Conservation (phyloP, 2,113 vertebrate species). For the Petrocephalus microphthalmus region DNA sequence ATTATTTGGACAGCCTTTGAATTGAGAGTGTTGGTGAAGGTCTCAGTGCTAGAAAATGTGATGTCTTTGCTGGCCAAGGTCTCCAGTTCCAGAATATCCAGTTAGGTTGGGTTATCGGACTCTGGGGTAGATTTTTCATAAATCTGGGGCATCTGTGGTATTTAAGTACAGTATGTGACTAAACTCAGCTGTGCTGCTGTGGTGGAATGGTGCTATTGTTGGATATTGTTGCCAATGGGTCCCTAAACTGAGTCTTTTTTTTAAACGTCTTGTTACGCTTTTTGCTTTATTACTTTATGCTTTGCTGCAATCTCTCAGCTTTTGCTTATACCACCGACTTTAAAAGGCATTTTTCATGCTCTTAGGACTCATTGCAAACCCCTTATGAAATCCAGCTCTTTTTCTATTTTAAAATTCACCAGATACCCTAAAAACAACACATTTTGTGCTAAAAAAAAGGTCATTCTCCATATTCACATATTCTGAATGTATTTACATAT, state of each 20-base stretch:
- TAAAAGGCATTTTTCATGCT: background rate
- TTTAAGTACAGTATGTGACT: slow-evolving; percentile 1
- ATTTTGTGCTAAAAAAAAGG: background rate
- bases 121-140: background rate
- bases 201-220: background rate
- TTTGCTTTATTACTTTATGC: background rate
- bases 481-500: background rate
- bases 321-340: background rate
- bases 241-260: background rate
- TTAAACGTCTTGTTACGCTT: background rate
- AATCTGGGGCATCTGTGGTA: background rate
- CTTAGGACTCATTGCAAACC: no score
- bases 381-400: background rate
- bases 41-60: background rate
- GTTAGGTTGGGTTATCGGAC: background rate
- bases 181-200: background rate
- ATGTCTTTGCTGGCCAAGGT: background rate
- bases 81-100: background rate
- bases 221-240: background rate
- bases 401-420: background rate
- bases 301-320: background rate
- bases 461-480: background rate
- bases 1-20: background rate
- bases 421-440: background rate
- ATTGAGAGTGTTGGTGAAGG: background rate